Percentiles rank a stretch among this genome's conserved stretches.
phyloP scores from a whole-genome alignment of 2,113 vertebrate species.

The Microtus oregoni region DNA sequence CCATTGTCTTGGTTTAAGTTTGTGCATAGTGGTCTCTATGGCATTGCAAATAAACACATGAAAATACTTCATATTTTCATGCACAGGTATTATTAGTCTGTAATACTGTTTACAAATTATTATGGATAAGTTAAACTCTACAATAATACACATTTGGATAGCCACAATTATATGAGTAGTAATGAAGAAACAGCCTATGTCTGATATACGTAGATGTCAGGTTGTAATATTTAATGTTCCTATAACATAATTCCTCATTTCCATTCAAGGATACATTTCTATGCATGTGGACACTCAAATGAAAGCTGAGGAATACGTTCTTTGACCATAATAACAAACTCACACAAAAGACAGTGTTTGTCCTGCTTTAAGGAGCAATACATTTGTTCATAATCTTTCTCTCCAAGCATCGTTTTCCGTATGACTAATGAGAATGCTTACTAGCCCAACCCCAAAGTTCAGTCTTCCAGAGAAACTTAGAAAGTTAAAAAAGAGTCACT shows the following conservation, averaged over 20 bases:
- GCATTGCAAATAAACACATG: slow-evolving; percentile 53
- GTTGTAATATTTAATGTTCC: slow-evolving; percentile 54
- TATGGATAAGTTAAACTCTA: slow-evolving; percentile 74
- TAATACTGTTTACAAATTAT: slow-evolving; percentile 72
- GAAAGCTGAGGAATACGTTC: slow-evolving; percentile 65
- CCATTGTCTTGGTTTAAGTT: slow-evolving; percentile 71
- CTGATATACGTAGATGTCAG: slow-evolving; percentile 67
- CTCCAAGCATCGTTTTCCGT: slow-evolving; percentile 59
- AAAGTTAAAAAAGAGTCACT: slow-evolving; percentile 82
- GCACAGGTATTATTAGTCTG: slow-evolving; percentile 52
- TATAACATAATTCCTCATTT: slow-evolving; percentile 65
- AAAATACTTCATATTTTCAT: slow-evolving; percentile 73
- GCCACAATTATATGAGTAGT: slow-evolving; percentile 66
- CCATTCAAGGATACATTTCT: slow-evolving; percentile 66
- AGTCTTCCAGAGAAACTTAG: slow-evolving; percentile 81
- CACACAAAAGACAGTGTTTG: slow-evolving; percentile 31
- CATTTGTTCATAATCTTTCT: slow-evolving; percentile 54
- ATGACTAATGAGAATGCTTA: slow-evolving; percentile 83
- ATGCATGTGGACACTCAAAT: slow-evolving; percentile 28
- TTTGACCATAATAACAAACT: slow-evolving; percentile 74
- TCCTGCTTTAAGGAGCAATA: slow-evolving; percentile 64
- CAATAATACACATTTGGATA: slow-evolving; percentile 65
- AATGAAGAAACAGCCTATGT: slow-evolving; percentile 71
- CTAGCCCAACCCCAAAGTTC: slow-evolving; percentile 86
- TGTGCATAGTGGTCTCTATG: slow-evolving; percentile 43